These are phyloP conservation scores for Drosophila nigricruria DNA, from an alignment of 2,888 invertebrate genomes.

Conservation along the genomic window DNA sequence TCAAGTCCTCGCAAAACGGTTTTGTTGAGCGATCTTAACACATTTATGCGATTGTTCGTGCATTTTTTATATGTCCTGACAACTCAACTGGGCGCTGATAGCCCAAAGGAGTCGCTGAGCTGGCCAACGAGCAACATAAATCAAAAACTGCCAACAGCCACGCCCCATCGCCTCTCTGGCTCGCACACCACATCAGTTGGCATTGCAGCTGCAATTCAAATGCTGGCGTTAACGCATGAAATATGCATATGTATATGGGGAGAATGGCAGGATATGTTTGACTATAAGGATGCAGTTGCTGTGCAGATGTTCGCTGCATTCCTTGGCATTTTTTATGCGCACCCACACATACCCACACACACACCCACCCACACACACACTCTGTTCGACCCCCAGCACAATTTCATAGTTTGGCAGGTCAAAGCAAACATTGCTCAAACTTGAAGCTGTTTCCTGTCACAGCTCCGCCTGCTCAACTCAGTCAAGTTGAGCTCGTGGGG, in stretches of 20 bases:
- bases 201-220: constrained; percentile 69
- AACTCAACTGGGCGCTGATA: constrained; percentile 70
- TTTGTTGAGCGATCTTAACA: constrained; percentile 62
- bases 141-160: constrained; percentile 67
- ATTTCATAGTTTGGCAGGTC: constrained; percentile 38
- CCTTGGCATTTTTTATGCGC: constrained; percentile 28
- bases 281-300: constrained; percentile 25
- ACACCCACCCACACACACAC: constrained; percentile 22
- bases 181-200: constrained; percentile 1
- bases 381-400: constrained; percentile 15
- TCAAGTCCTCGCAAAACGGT: constrained; percentile 35
- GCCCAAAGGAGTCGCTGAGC: constrained; percentile 41
- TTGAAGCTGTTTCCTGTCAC: constrained; percentile 39
- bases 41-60: constrained; percentile 72
- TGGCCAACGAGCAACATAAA: constrained; percentile 69
- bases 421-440: constrained; percentile 56
- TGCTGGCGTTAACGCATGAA: constrained; percentile 83
- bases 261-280: constrained; percentile 32
- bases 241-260: constrained; percentile 70
- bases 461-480: constrained; percentile 17
- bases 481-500: constrained; percentile 21
- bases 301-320: constrained; percentile 43
- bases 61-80: constrained; percentile 74
- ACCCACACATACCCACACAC: constrained; percentile 17
- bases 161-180: not conserved